Conservation (phyloP, 2,113 vertebrate species). For the Natator depressus region DNA sequence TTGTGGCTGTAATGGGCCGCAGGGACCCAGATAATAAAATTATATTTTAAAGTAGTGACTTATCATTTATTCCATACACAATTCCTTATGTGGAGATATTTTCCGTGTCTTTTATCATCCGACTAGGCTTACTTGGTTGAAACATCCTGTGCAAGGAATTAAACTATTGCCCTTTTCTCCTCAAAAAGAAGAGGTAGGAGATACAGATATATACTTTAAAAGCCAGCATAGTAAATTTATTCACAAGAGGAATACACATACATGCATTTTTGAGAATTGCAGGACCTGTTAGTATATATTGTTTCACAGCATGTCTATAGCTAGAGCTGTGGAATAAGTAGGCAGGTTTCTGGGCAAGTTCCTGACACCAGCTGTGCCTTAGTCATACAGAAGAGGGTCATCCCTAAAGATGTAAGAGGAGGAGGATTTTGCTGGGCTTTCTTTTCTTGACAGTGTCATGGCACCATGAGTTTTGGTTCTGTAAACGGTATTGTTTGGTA, state of each 20-base stretch:
- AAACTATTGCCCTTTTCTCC: background rate
- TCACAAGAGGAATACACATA: background rate
- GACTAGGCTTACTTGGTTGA: background rate
- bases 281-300: background rate
- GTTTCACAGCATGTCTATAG: background rate
- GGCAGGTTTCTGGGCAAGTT: background rate
- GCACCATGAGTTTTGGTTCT: background rate
- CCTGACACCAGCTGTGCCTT: background rate
- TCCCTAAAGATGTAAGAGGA: background rate
- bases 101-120: background rate
- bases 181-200: background rate
- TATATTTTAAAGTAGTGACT: background rate
- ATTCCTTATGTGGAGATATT: background rate
- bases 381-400: background rate
- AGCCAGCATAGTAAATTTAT: background rate
- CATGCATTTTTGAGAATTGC: background rate
- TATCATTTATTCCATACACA: background rate
- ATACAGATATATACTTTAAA: background rate
- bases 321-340: background rate
- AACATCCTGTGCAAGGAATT: background rate
- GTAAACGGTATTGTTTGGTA: background rate
- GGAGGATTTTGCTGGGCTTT: background rate
- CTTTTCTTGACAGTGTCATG: background rate
- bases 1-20: background rate
- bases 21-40: background rate